Evolutionary conservation across 2,888 invertebrate species (phyloP).

Genomic region (Metallyticus violacea): DNA sequence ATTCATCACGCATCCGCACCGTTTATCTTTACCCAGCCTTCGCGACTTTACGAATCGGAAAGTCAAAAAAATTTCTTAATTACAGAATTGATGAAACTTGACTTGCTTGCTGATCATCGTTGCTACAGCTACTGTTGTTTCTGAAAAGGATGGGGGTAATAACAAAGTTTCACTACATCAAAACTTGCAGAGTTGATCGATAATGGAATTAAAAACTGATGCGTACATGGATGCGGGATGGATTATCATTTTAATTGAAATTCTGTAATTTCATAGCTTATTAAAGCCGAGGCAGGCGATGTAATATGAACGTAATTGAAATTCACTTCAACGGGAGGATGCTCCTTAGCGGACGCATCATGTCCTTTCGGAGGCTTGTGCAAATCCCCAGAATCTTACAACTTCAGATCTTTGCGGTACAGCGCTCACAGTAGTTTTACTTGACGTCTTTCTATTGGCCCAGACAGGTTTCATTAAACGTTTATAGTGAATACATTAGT

Average conservation of each 20-base stretch:
- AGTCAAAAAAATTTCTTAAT: neutral
- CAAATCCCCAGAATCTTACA: too few relatives aligned
- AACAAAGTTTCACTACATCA: neutral
- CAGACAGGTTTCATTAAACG: too few relatives aligned
- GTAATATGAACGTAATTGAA: slow-evolving; percentile 2
- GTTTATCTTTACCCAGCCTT: neutral
- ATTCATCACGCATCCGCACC: neutral
- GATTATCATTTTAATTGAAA: slow-evolving; percentile 11
- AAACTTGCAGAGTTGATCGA: neutral
- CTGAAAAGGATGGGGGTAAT: neutral
- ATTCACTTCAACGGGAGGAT: neutral
- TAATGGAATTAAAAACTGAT: neutral
- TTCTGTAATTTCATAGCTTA: neutral
- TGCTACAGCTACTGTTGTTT: too few relatives aligned
- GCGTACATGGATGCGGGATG: neutral
- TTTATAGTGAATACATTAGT: too few relatives aligned
- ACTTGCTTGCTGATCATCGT: too few relatives aligned
- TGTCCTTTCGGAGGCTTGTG: too few relatives aligned
- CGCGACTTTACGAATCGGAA: neutral
- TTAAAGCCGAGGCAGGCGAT: neutral
- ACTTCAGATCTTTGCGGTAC: too few relatives aligned
- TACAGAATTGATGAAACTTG: neutral
- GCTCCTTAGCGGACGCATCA: neutral
- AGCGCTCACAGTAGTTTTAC: too few relatives aligned
- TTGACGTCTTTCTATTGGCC: too few relatives aligned